These are phyloP conservation scores for Orientallactaga sibirica DNA, from an alignment of 2,797 vertebrate species.

Conservation along the genomic window DNA sequence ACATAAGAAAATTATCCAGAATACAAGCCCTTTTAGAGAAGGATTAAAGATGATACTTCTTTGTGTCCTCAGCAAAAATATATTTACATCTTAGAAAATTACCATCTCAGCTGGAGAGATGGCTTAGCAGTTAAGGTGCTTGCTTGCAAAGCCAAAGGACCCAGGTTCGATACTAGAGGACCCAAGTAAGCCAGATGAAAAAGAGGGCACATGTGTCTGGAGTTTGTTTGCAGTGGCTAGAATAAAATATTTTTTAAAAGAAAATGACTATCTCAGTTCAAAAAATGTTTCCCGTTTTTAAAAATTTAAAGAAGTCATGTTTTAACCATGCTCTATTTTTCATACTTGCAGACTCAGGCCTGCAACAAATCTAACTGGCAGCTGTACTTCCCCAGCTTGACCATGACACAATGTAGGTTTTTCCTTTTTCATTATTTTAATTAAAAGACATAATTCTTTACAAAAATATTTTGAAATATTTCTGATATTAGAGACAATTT, in stretches of 20 bases:
- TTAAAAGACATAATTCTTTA: background rate
- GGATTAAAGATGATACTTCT: background rate
- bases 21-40: background rate
- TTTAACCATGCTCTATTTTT: background rate
- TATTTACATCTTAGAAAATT: background rate
- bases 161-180: no score
- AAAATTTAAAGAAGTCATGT: background rate
- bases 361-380: background rate
- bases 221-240: no score
- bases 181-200: no score
- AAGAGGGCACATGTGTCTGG: no score
- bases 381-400: background rate
- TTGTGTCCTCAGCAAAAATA: background rate
- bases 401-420: background rate
- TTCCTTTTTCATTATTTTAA: background rate
- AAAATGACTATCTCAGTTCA: no score
- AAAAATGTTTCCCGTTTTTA: background rate
- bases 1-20: background rate
- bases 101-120: no score
- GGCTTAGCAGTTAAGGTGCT: no score
- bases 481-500: background rate
- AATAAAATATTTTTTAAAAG: no score
- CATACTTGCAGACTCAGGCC: background rate
- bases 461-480: constrained; percentile 29
- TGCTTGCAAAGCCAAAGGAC: no score